phyloP scores from a whole-genome alignment of 1,140 invertebrate species.

The Spodoptera frugiperda region DNA sequence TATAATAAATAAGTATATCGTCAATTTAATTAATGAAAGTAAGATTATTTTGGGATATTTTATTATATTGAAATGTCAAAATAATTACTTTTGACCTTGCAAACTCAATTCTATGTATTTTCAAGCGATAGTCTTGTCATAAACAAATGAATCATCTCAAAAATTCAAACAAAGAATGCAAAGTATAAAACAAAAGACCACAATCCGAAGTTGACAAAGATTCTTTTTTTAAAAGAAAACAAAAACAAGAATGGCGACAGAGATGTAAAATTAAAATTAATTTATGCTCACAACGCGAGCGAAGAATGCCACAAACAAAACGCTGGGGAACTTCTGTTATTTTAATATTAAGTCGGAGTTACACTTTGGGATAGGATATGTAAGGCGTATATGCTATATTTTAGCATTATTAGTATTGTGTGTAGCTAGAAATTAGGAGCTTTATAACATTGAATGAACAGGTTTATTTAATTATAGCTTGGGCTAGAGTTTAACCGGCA shows the following conservation, averaged over 20 bases:
- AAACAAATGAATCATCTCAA: slow-evolving; percentile 1
- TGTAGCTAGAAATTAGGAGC: background rate
- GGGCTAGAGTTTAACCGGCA: too few relatives aligned
- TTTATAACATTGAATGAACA: too few relatives aligned
- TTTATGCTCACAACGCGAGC: slow-evolving; percentile 63
- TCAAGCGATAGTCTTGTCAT: too few relatives aligned
- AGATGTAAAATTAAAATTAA: slow-evolving; percentile 65
- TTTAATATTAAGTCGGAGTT: slow-evolving; percentile 10
- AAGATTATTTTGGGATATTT: too few relatives aligned
- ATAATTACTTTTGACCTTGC: too few relatives aligned
- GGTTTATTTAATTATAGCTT: too few relatives aligned
- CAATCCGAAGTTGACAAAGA: slow-evolving; percentile 50
- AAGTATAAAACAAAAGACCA: slow-evolving; percentile 24
- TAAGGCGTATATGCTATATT: background rate
- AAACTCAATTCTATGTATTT: too few relatives aligned
- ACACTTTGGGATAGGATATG: background rate
- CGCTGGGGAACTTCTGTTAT: slow-evolving; percentile 57
- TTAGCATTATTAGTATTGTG: background rate
- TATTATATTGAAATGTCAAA: too few relatives aligned
- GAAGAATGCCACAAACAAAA: slow-evolving; percentile 73
- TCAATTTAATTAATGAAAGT: too few relatives aligned
- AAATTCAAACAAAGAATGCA: slow-evolving; percentile 32
- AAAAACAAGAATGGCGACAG: slow-evolving; percentile 46
- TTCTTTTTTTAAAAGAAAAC: slow-evolving; percentile 36
- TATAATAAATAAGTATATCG: too few relatives aligned